phyloP scores from a whole-genome alignment of 2,113 vertebrate species.

The Isurus oxyrinchus region DNA sequence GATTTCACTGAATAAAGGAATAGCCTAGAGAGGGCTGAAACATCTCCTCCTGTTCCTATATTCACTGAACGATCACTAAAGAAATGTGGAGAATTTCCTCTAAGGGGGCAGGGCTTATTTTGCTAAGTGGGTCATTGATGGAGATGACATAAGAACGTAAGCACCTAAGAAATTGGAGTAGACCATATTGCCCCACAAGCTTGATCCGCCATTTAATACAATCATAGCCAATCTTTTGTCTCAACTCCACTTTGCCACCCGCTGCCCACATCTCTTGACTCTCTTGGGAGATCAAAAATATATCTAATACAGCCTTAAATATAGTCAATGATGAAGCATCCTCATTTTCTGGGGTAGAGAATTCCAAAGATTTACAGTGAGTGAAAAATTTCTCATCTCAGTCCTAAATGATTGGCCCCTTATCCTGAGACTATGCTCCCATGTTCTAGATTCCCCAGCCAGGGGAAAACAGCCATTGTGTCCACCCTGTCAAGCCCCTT shows the following conservation, averaged over 20 bases:
- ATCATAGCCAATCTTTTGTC: not conserved
- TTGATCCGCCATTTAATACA: not conserved
- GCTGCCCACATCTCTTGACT: not conserved
- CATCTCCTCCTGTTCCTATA: not conserved
- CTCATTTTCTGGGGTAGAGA: not conserved
- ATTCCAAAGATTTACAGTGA: not conserved
- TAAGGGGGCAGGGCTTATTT: not conserved
- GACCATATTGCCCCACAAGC: not conserved
- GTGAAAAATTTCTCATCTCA: too few relatives aligned
- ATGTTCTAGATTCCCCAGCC: too few relatives aligned
- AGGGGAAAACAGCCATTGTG: too few relatives aligned
- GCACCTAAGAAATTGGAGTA: too few relatives aligned
- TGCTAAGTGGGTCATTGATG: not conserved
- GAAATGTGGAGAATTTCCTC: not conserved
- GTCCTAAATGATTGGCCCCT: too few relatives aligned
- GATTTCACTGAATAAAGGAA: not conserved
- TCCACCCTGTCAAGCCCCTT: too few relatives aligned
- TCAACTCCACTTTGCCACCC: too few relatives aligned
- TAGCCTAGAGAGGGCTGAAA: not conserved
- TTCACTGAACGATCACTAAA: not conserved
- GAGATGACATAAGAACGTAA: not conserved
- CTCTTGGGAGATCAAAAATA: not conserved
- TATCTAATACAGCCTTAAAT: not conserved
- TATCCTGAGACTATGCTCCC: too few relatives aligned
- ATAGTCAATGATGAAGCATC: not conserved